A percentile compares a stretch with the other conserved stretches of the same genome.
Evolutionary conservation across 1,140 invertebrate species (phyloP).

Genomic region (Gryllus bimaculatus): DNA sequence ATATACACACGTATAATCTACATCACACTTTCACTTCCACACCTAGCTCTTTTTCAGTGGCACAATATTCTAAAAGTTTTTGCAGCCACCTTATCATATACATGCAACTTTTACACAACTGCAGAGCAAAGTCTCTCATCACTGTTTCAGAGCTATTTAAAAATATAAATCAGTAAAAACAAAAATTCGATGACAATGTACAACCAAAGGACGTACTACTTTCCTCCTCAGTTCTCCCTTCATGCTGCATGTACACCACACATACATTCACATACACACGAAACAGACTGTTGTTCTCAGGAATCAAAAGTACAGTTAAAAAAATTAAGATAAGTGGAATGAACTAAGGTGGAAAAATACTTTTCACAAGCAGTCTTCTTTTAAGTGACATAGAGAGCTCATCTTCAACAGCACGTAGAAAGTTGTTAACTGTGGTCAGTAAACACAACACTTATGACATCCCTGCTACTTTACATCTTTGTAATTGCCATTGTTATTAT

Average conservation of each 20-base stretch:
- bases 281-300: background rate
- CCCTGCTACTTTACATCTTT: background rate
- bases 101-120: background rate
- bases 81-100: background rate
- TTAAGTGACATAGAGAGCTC: background rate
- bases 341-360: conserved; percentile 1
- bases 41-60: background rate
- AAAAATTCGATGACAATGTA: conserved; percentile 2
- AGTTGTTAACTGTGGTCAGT: background rate
- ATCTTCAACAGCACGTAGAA: background rate
- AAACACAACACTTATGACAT: background rate
- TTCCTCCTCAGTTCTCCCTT: background rate
- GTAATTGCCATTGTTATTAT: background rate
- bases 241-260: background rate
- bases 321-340: background rate
- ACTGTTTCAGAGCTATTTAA: background rate
- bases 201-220: background rate
- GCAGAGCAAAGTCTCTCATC: background rate
- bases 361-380: conserved; percentile 4
- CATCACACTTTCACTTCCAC: background rate
- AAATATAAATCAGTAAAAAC: background rate
- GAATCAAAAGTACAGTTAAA: background rate
- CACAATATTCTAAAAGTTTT: background rate
- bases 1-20: background rate
- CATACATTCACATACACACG: background rate